These are phyloP conservation scores for Rhinolophus ferrumequinum DNA, from an alignment of 2,113 vertebrate species.

Conservation along the genomic window DNA sequence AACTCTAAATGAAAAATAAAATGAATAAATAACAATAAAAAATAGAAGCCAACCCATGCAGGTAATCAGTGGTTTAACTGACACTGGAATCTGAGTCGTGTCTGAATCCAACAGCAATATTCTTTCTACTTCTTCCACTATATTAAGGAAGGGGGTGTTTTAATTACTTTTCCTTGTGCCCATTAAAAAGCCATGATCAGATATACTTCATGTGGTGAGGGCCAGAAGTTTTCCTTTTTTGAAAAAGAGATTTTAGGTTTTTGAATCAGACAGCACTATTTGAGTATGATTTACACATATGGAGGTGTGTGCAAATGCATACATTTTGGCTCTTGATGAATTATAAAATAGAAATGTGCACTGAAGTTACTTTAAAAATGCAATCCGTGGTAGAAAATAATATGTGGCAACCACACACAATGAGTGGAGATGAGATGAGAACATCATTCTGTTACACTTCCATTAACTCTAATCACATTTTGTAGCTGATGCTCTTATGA, in stretches of 20 bases:
- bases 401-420: constrained; percentile 59
- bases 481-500: constrained; percentile 69
- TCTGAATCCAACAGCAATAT: neutral
- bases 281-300: neutral
- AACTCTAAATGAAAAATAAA: no score
- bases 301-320: constrained; percentile 53
- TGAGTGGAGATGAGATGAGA: constrained; percentile 69
- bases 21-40: neutral
- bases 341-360: constrained; percentile 70
- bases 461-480: constrained; percentile 79
- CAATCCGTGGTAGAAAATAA: constrained; percentile 61
- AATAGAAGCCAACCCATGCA: neutral
- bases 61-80: neutral
- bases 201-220: constrained; percentile 10
- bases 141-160: neutral
- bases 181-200: constrained; percentile 17
- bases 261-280: neutral
- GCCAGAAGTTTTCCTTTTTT: constrained; percentile 31
- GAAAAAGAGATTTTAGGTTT: constrained; percentile 33
- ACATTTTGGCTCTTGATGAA: constrained; percentile 70
- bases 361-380: constrained; percentile 62
- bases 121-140: neutral
- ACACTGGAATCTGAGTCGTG: neutral
- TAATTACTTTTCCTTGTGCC: constrained; percentile 18
- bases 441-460: constrained; percentile 66